Percentiles rank a stretch among this genome's conserved stretches.
These are phyloP conservation scores for Lithophane socia DNA, from an alignment of 2,888 invertebrate species.

Conservation along the genomic window DNA sequence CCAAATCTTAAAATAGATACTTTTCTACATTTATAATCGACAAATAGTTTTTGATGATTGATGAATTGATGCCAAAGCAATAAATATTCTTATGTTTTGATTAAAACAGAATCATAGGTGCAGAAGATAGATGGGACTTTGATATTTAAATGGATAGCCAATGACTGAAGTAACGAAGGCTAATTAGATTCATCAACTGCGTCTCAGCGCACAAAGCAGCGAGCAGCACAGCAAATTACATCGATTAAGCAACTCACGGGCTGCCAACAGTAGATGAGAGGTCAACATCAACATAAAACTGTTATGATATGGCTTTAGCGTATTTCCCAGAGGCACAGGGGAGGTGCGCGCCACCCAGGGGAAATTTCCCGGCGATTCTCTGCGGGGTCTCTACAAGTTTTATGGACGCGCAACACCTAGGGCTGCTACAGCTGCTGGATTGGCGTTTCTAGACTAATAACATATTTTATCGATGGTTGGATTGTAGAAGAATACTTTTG, in stretches of 20 bases:
- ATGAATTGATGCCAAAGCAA: neutral
- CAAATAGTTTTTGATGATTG: too few species aligned
- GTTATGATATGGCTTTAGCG: slow-evolving; percentile 90
- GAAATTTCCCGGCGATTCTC: slow-evolving; percentile 90
- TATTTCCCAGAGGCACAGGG: slow-evolving; percentile 87
- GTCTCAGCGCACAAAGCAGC: slow-evolving; percentile 7
- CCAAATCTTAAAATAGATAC: neutral
- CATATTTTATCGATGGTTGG: neutral
- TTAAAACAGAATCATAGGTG: neutral
- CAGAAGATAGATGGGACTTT: neutral
- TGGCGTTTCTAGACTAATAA: slow-evolving; percentile 12
- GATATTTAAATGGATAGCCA: neutral
- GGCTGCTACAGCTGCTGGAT: slow-evolving; percentile 67
- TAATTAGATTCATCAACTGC: neutral
- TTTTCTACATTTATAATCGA: neutral
- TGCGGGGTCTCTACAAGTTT: slow-evolving; percentile 89
- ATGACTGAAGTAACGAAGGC: neutral
- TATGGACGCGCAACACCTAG: slow-evolving; percentile 87
- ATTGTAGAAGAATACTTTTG: neutral
- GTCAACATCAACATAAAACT: slow-evolving; percentile 90
- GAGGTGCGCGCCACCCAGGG: slow-evolving; percentile 86
- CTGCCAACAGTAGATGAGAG: slow-evolving; percentile 78
- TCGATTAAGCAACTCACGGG: slow-evolving; percentile 75
- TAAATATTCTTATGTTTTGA: neutral
- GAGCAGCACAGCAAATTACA: slow-evolving; percentile 68